Evolutionary conservation across 1,140 invertebrate species (phyloP).

Genomic region (Sitophilus oryzae): DNA sequence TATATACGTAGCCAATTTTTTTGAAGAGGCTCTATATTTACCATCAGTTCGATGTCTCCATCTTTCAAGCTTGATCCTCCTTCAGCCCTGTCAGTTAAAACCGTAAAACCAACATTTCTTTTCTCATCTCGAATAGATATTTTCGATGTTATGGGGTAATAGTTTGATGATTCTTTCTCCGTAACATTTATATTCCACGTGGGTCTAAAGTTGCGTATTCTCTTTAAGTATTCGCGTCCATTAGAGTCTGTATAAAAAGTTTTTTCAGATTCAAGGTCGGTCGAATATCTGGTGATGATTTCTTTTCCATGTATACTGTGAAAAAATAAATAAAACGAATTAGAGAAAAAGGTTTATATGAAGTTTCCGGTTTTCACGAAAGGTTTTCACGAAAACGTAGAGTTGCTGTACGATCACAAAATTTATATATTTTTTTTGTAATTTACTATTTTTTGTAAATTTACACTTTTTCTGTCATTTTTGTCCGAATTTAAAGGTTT

Average conservation of each 20-base stretch:
- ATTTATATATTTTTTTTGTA: too few relatives aligned
- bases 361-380: too few relatives aligned
- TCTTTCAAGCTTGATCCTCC: slow-evolving; percentile 72
- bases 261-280: slow-evolving; percentile 54
- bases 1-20: too few relatives aligned
- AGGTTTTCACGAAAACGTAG: too few relatives aligned
- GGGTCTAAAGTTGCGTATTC: slow-evolving; percentile 63
- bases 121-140: slow-evolving; percentile 63
- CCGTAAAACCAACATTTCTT: slow-evolving; percentile 49
- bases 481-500: too few relatives aligned
- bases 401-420: too few relatives aligned
- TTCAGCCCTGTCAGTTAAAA: slow-evolving; percentile 79
- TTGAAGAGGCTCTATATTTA: too few relatives aligned
- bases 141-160: slow-evolving; percentile 84
- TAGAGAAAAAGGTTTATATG: too few relatives aligned
- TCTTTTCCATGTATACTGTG: slow-evolving; percentile 67
- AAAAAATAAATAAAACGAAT: slow-evolving; percentile 54
- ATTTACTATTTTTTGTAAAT: too few relatives aligned
- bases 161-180: slow-evolving; percentile 77
- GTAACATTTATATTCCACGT: slow-evolving; percentile 62
- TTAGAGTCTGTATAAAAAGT: slow-evolving; percentile 90
- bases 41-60: slow-evolving; percentile 73
- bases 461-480: too few relatives aligned
- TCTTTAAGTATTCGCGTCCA: slow-evolving; percentile 68
- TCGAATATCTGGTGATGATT: slow-evolving; percentile 65